Base-by-base conservation (phyloP, 2,888 invertebrate genomes). In the Drosophila pegasa region DNA sequence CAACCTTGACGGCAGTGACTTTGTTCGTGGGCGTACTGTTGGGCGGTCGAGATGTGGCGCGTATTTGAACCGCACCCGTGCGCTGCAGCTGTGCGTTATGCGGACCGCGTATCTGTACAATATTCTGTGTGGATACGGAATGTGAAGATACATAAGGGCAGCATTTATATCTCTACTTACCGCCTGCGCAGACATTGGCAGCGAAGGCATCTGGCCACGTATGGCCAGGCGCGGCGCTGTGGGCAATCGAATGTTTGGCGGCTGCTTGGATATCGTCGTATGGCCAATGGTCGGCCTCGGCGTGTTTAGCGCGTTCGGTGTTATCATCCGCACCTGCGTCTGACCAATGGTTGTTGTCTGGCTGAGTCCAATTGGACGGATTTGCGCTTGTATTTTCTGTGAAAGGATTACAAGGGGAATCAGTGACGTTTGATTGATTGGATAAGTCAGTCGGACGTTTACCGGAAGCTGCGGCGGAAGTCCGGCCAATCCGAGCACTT, bases 301-400 rank as follows among this genome's bases (percentile, higher is more conserved):
- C 38, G 74, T 50, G 10, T 65, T 66, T 63, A 89, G 81, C 16
- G 92, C 82, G 70, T 89, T 88, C 58, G 92, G 93, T 66, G 94
- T 92, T 89, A 95, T 94, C 88, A 95, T 93, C 80, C 95, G 93
- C 75, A 95, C 94, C 91, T 95, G 95, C 50, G 92, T 92, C 80
- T 92, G 92, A 71, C 92, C 92, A 85, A 94, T 93, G 56, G 94
- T 93, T 60, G 94, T 93, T 54, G 93, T 92, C 68, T 93, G 93
- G 74, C 80, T 91, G 29, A 87, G 93, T 90, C 93, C 93, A 69
- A 93, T 92, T 68, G 92, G 92, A 90, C 94, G 93, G 91, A 93
- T 93, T 91, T 93, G 93, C 85, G 93, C 91, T 87, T 92, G 92
- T 57, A 92, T 92, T 92, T 92, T 92, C 92, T 92, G 31, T 6